A percentile compares a stretch with the other conserved stretches of the same genome.
Evolutionary conservation across 1,140 invertebrate species (phyloP).

Genomic region (Cherax destructor): DNA sequence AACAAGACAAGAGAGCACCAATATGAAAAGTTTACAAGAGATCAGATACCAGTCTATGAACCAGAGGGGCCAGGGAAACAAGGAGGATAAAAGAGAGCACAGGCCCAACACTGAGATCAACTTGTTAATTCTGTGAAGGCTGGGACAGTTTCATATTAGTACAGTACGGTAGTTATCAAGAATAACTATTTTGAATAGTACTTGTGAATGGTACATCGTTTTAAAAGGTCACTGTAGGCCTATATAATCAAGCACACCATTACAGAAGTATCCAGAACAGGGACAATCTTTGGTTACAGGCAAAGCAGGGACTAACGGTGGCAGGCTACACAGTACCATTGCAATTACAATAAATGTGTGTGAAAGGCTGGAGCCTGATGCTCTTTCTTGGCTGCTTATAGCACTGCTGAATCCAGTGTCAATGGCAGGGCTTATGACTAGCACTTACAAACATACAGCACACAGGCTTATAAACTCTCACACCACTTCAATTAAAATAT

Average conservation of each 20-base stretch:
- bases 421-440: slow-evolving; percentile 65
- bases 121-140: not conserved
- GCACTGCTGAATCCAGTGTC: slow-evolving; percentile 51
- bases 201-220: slow-evolving; percentile 23
- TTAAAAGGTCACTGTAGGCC: slow-evolving; percentile 21
- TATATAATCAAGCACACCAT: slow-evolving; percentile 56
- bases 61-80: slow-evolving; percentile 20
- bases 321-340: slow-evolving; percentile 55
- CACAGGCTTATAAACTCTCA: slow-evolving; percentile 51
- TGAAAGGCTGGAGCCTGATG: slow-evolving; percentile 57
- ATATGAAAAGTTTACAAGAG: slow-evolving; percentile 12
- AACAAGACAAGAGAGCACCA: slow-evolving; percentile 29
- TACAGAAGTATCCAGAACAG: slow-evolving; percentile 37
- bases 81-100: slow-evolving; percentile 27
- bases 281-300: slow-evolving; percentile 65
- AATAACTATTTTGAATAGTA: slow-evolving; percentile 35
- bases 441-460: slow-evolving; percentile 65
- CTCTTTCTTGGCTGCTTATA: slow-evolving; percentile 45
- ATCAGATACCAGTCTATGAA: not conserved
- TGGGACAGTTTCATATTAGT: slow-evolving; percentile 30
- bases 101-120: slow-evolving; percentile 48
- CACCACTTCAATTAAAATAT: slow-evolving; percentile 50
- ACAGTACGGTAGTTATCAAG: slow-evolving; percentile 13
- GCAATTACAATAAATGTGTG: slow-evolving; percentile 51
- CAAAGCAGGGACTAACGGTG: slow-evolving; percentile 62